Base-by-base conservation (phyloP, 2,113 vertebrate genomes). In the Platichthys flesus region DNA sequence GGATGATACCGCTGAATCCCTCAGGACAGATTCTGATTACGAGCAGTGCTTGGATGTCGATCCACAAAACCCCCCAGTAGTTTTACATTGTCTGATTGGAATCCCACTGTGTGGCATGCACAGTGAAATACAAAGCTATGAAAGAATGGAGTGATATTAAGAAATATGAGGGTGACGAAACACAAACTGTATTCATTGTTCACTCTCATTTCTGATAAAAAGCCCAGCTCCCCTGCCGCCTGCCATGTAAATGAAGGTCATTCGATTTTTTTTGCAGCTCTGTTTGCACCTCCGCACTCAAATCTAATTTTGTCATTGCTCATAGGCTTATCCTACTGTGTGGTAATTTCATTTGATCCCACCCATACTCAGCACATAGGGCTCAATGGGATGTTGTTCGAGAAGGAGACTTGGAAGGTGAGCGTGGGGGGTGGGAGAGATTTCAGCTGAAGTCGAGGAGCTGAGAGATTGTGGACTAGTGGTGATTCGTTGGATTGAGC, bases 291-390 rank as follows among this genome's bases (percentile, higher is more conserved):
- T 78, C 24, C 35, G 23, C 59, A 60, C 57, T 82, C 84, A 76
- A 83, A 90, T 89, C 78, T 91, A 62, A 90, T 89, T 90, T 84
- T 71, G 51, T 52, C 42, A 57, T 66, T 15, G 6, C 68, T 81
- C 56, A 47, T 61, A 69, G 84, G 76, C 75, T 83, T 61, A 71
- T 76, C 77, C 67, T 20, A 35, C 84, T 79, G 79, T 65, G 77
- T n/a, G 45, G 71, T 88, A 81, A 85, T 88, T 86, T 78, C 26
- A 85, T 85, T 75, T 83, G 59, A 71, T 81, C 57, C 70, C 56
- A 71, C 64, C 35, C 23, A 42, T 13, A 10, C 40, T 42, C 40
- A 42, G 40, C 40, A 10, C 40, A 13, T 42, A 42, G 37, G 80
- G 71, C 68, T 70, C 37, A 2, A 5, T 82, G 65, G 71, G 65